Base-by-base conservation (phyloP, 2,888 invertebrate genomes). In the Carpatolechia fugitivella region DNA sequence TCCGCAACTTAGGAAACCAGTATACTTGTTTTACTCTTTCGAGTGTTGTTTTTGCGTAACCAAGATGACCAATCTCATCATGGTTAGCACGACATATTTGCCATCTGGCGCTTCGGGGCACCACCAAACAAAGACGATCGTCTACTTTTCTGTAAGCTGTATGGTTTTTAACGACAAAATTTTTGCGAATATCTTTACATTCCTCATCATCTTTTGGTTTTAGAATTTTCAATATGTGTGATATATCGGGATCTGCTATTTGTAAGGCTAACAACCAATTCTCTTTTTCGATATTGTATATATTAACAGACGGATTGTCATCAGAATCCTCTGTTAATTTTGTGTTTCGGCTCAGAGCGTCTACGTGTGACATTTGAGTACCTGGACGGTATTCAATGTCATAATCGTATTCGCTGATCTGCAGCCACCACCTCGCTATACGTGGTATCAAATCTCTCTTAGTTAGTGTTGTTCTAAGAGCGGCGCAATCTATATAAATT, bases 31-130 rank as follows among this genome's bases (percentile, higher is more conserved):
- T 52, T 13, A 82, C 55, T 46, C 62, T 61, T 11, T 68, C 60
- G 1, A 76, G 13, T 0, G 75, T n/a, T n/a, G n/a, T 78, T 50
- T 75, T 78, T 3, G 76, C 72, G 1, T 69, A 20, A 2, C 69
- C 75, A 56, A 79, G 71, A 58, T 85, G 79, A 8, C 78, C 78
- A 2, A 69, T 55, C 7, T 79, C 76, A 48, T 83, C 80, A 48
- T 83, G 79, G 41, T 70, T 72, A 13, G 60, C 48, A n/a, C n/a
- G n/a, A n/a, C n/a, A n/a, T n/a, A n/a, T n/a, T n/a, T n/a, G n/a
- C n/a, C n/a, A n/a, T n/a, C 14, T 65, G 64, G 24, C 72, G 65
- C 30, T 78, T 62, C 52, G 73, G n/a, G 50, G 50, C 11, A 55
- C 44, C 3, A 55, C 36, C 2, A 56, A 18, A 31, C 40, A 30